Evolutionary conservation across 1,140 invertebrate genomes (phyloP).

Genomic region (Meloidogyne chitwoodi): DNA sequence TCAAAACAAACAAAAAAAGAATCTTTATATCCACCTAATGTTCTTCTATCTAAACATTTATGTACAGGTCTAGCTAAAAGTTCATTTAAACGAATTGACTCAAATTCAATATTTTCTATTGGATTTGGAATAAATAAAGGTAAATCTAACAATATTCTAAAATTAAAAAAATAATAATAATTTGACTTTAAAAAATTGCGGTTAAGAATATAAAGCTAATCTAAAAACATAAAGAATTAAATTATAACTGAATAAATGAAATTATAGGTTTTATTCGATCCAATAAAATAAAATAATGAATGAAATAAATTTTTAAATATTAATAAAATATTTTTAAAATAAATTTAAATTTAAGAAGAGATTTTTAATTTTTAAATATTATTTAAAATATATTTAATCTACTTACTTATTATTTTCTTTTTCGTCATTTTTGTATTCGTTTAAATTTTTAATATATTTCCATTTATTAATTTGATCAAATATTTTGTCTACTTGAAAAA

Average conservation of each 20-base stretch:
- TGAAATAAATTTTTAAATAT: too few species aligned
- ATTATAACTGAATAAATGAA: too few species aligned
- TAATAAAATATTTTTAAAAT: too few species aligned
- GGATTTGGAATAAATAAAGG: neutral
- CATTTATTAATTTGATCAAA: neutral
- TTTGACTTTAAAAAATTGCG: too few species aligned
- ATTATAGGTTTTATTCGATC: too few species aligned
- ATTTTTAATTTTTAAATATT: too few species aligned
- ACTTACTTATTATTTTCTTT: neutral
- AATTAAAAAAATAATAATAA: neutral
- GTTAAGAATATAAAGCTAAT: too few species aligned
- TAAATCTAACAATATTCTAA: neutral
- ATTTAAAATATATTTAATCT: neutral
- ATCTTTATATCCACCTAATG: neutral
- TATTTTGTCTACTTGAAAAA: neutral
- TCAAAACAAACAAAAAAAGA: slow-evolving; percentile 4
- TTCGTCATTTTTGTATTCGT: neutral
- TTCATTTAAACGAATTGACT: slow-evolving; percentile 14
- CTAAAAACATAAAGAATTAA: too few species aligned
- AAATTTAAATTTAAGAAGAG: too few species aligned
- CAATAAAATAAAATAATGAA: too few species aligned
- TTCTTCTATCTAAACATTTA: neutral
- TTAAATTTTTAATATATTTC: neutral
- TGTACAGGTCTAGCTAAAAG: neutral
- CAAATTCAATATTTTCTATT: neutral